Evolutionary conservation across 1,140 invertebrate genomes (phyloP), one percentile per base, ranked within the genome.

Genomic region (Batillaria attramentaria): DNA sequence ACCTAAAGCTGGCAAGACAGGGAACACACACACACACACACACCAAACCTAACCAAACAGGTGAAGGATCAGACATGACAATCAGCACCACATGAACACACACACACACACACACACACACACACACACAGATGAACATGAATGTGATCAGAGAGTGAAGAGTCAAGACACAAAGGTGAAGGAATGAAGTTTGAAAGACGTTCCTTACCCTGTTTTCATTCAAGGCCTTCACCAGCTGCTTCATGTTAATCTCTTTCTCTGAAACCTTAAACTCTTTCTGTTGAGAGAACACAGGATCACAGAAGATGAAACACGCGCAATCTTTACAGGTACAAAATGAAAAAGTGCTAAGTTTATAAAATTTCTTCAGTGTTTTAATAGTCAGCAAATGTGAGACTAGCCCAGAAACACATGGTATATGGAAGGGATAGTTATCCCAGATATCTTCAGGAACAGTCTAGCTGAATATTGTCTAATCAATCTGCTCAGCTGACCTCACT

Each of bases 181-280:
- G 20, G 28, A 20, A 46, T 39, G 16, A 20, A 13, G 3, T 5
- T 0, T 39, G 24, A 41, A 31, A 24, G 8, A 33, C 31, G 62
- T 20, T 31, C 16, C 93, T 94, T 94, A 99, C 97, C 91, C 96
- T 94, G 81, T 95, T 95, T 84, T 91, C 93, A 72, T 94, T 93
- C 66, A 95, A 91, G 33, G 96, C 93, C 80, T 94, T 92, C 31
- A 94, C 91, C 39, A 99, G 85, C 89, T 97, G 94, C 8, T 92
- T 88, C 97, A 99, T 99, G 16, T 95, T 97, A 54, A 99, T 94
- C 16, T 90, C 90, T 78, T 94, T 93, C 90, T 99, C 97, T 37
- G 93, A 93, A 8, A 99, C 95, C 90, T 94, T 94, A 83, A 97
- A 95, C 88, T 98, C 95, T 84, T 95, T 90, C 92, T 92, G 81